Evolutionary conservation across 2,797 vertebrate genomes (phyloP), one percentile per base, ranked within the genome.

Genomic region (Poeciliopsis gracilis): DNA sequence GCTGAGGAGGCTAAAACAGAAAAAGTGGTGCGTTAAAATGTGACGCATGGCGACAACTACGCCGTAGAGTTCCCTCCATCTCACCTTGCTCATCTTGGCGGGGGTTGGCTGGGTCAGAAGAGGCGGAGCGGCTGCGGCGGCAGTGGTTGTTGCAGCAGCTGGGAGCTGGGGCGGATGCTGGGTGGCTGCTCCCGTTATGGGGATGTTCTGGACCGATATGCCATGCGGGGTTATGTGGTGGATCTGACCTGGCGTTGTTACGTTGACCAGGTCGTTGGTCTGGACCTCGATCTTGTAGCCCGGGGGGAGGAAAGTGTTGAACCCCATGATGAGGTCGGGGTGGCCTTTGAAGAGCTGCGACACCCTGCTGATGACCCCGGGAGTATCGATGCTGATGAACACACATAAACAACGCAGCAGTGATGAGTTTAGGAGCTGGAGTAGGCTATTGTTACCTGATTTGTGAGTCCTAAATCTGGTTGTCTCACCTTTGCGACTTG

Each of bases 261-360:
- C 98, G 0, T 99, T 99, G 89, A 99, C 98, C 94, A 99, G 93
- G 87, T 99, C 98, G 2, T 98, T 98, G 6, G 97, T 98, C 92
- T 99, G 98, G 88, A 99, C 98, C 93, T 99, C 98, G 1, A 99
- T 99, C 94, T 99, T 99, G 96, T 99, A 99, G 70, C 98, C 98
- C 0, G 98, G 98, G 0, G 98, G 98, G 90, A 99, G 94, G 93
- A 99, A 99, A 71, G 98, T 99, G 92, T 99, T 99, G 92, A 99
- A 99, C 78, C 98, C 98, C 98, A 99, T 99, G 90, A 99, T 99
- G 90, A 99, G 94, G 90, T 99, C 98, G 0, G 98, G 98, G 82
- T 99, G 98, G 82, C 98, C 98, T 94, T 99, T 99, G 94, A 99
- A 99, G 73, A 99, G 97, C 94, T 99, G 98, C 0, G 98, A 99